Conservation (phyloP, 1,140 invertebrate genomes). For the Saccostrea cuccullata region DNA sequence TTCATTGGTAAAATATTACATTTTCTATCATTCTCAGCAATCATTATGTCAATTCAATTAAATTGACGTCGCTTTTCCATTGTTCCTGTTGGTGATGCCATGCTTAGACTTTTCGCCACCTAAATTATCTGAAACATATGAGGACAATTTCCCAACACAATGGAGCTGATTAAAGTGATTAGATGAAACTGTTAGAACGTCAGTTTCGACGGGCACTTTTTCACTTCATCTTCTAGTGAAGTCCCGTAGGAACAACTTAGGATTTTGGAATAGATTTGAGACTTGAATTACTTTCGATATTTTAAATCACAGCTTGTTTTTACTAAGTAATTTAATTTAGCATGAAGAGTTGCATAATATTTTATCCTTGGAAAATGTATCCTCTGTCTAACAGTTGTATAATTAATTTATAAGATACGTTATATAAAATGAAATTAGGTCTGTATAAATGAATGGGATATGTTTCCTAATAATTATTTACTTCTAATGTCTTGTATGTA, state of each 20-base stretch:
- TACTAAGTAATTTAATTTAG: slow-evolving; percentile 23
- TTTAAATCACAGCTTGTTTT: slow-evolving; percentile 54
- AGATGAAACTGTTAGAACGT: slow-evolving; percentile 32
- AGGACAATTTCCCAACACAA: slow-evolving; percentile 29
- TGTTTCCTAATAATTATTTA: too few relatives aligned
- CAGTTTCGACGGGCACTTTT: slow-evolving; percentile 8
- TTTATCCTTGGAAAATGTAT: background rate
- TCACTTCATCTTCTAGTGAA: slow-evolving; percentile 22
- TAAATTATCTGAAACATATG: slow-evolving; percentile 29
- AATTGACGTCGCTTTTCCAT: slow-evolving; percentile 30
- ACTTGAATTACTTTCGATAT: slow-evolving; percentile 57
- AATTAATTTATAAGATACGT: too few relatives aligned
- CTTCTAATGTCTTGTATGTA: too few relatives aligned
- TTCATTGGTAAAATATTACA: slow-evolving; percentile 38
- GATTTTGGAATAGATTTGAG: slow-evolving; percentile 40
- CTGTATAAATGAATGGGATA: too few relatives aligned
- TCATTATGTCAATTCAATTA: slow-evolving; percentile 32
- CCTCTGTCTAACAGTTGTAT: too few relatives aligned
- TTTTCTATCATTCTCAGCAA: slow-evolving; percentile 21
- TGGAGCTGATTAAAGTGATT: slow-evolving; percentile 25
- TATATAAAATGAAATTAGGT: too few relatives aligned
- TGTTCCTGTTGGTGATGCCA: slow-evolving; percentile 7
- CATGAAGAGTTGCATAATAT: slow-evolving; percentile 27
- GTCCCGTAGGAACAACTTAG: background rate
- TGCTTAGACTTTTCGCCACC: slow-evolving; percentile 2